Conservation (phyloP, 1,140 invertebrate genomes). For the Pygmarrhopalites habei region DNA sequence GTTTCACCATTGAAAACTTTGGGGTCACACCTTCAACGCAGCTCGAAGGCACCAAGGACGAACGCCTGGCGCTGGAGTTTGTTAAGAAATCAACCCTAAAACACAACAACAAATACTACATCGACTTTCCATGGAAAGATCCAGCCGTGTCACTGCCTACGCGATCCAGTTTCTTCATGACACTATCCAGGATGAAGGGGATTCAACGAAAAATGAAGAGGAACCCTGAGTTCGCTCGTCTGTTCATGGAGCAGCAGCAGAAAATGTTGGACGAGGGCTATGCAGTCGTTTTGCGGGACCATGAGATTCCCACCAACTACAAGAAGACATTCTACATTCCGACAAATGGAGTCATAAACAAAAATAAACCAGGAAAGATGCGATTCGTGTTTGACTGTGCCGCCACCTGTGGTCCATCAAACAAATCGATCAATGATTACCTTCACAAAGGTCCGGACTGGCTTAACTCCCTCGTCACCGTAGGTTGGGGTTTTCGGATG, state of each 20-base stretch:
- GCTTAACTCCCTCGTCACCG: slow-evolving; percentile 4
- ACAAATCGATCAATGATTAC: slow-evolving; percentile 16
- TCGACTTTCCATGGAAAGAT: too few species aligned
- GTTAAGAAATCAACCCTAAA: too few species aligned
- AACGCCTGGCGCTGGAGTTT: too few species aligned
- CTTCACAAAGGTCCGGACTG: slow-evolving; percentile 22
- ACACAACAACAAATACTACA: too few species aligned
- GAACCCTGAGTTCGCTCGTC: slow-evolving; percentile 6
- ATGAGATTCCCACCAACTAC: neutral
- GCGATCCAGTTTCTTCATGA: too few species aligned
- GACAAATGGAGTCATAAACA: slow-evolving; percentile 16
- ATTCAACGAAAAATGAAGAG: slow-evolving; percentile 1
- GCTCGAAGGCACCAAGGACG: too few species aligned
- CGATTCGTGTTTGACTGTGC: slow-evolving; percentile 21
- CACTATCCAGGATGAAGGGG: neutral
- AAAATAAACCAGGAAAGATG: slow-evolving; percentile 19
- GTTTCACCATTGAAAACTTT: too few species aligned
- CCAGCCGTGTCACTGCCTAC: too few species aligned
- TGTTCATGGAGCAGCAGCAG: slow-evolving; percentile 9
- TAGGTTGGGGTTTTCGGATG: slow-evolving; percentile 19
- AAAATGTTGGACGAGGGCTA: slow-evolving; percentile 25
- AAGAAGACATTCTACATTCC: slow-evolving; percentile 8
- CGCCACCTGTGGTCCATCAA: neutral
- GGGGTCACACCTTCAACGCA: too few species aligned
- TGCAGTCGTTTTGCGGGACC: neutral